Evolutionary conservation across 1,140 invertebrate species (phyloP).

Genomic region (Anastatus disparis): DNA sequence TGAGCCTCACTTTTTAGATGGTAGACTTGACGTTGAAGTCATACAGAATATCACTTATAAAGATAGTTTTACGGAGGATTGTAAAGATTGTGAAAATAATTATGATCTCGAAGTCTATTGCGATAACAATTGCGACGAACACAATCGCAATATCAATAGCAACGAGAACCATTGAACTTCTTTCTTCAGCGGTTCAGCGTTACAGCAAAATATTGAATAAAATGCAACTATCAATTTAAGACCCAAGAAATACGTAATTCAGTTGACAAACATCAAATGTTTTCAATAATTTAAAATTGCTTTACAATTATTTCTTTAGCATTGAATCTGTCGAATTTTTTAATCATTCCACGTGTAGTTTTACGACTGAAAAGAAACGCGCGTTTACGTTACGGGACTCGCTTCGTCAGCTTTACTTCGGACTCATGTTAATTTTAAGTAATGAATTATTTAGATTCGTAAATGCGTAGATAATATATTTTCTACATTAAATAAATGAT

Average conservation of each 20-base stretch:
- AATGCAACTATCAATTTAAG: too few relatives aligned
- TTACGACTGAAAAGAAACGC: not conserved
- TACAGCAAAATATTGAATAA: not conserved
- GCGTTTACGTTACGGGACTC: not conserved
- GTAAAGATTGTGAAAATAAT: conserved; percentile 52
- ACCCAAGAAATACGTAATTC: too few relatives aligned
- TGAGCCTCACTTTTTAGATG: conserved; percentile 56
- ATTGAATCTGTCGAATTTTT: conserved; percentile 17
- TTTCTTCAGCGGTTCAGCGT: not conserved
- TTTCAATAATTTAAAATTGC: too few relatives aligned
- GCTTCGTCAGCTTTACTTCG: conserved; percentile 1
- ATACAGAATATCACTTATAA: conserved; percentile 61
- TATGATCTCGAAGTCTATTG: conserved; percentile 27
- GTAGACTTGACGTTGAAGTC: conserved; percentile 57
- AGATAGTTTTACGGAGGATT: conserved; percentile 52
- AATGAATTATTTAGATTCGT: conserved; percentile 19
- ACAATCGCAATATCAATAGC: not conserved
- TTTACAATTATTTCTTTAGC: conserved; percentile 13
- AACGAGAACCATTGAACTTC: not conserved
- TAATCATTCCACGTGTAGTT: conserved; percentile 5
- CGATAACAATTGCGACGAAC: conserved; percentile 30
- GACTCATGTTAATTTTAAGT: conserved; percentile 27
- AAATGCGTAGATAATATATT: conserved; percentile 14
- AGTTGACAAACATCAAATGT: too few relatives aligned
- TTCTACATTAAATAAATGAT: conserved; percentile 11